Conservation (phyloP, 2,797 vertebrate genomes). For the Molothrus ater region DNA sequence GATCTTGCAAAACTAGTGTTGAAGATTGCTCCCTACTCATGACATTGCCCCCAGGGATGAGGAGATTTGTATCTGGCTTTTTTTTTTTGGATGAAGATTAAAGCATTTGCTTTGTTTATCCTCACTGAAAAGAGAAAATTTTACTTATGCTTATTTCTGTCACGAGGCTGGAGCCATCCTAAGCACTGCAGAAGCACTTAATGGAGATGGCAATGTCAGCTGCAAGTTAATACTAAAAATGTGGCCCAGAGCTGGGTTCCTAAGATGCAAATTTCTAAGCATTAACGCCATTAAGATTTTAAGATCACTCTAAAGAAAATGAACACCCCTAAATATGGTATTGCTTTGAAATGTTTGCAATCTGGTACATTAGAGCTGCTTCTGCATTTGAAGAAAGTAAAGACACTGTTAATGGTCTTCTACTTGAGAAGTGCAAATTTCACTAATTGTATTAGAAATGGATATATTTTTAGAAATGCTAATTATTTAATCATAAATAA, state of each 20-base stretch:
- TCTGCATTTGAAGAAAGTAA: not conserved
- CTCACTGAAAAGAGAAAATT: not conserved
- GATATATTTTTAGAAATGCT: not conserved
- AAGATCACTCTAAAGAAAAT: not conserved
- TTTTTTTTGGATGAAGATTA: not conserved
- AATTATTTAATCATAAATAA: conserved; percentile 1
- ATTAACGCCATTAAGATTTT: not conserved
- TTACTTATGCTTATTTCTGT: not conserved
- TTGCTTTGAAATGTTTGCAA: not conserved
- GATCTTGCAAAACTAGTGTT: not conserved
- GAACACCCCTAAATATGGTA: not conserved
- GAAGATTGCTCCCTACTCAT: not conserved
- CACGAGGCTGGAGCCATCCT: not conserved
- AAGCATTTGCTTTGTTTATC: not conserved
- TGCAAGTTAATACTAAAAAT: not conserved
- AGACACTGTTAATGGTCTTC: not conserved
- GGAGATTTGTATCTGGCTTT: not conserved
- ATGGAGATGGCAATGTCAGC: not conserved
- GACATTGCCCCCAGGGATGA: not conserved
- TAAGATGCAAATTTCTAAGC: not conserved
- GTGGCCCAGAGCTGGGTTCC: not conserved
- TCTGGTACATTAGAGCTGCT: not conserved
- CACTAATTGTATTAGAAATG: not conserved
- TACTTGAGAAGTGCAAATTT: not conserved
- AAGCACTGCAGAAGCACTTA: not conserved